phyloP scores from a whole-genome alignment of 64 coral and sea anemone species.

The Astreopora myriophthalma region DNA sequence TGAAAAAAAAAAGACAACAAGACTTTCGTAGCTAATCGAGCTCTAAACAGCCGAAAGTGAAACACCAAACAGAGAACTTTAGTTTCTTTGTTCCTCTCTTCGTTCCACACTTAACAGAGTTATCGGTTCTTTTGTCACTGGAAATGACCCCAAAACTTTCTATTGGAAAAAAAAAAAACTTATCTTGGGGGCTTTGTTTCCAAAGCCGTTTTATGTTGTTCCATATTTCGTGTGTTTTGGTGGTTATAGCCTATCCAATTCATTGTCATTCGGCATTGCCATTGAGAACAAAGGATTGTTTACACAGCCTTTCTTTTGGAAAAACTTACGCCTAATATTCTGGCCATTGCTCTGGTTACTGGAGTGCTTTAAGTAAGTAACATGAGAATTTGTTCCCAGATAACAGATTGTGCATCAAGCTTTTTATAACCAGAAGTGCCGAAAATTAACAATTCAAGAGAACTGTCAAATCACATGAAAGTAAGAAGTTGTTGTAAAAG shows the following conservation, averaged over 20 bases:
- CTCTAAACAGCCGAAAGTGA: background rate
- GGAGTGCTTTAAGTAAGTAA: background rate
- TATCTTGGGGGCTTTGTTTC: conserved; percentile 25
- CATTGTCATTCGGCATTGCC: conserved; percentile 12
- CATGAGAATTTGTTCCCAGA: conserved; percentile 25
- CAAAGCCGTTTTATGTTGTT: conserved; percentile 8
- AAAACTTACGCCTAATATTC: conserved; percentile 18
- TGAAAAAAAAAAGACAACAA: background rate
- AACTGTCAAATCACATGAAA: background rate
- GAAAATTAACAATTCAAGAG: background rate
- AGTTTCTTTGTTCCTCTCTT: background rate
- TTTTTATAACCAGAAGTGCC: background rate
- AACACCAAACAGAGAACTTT: background rate
- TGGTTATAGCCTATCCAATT: background rate
- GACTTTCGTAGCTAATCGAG: background rate
- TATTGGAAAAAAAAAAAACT: background rate
- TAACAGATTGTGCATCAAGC: conserved; percentile 27
- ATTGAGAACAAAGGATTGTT: conserved; percentile 25
- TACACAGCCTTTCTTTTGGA: conserved; percentile 30
- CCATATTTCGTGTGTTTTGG: background rate
- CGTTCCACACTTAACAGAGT: background rate
- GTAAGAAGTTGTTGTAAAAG: background rate
- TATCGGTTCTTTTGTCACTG: background rate
- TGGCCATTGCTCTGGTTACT: background rate
- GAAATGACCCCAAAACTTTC: background rate